Conservation (phyloP, 2,888 invertebrate genomes). For the Litoditis marina region DNA sequence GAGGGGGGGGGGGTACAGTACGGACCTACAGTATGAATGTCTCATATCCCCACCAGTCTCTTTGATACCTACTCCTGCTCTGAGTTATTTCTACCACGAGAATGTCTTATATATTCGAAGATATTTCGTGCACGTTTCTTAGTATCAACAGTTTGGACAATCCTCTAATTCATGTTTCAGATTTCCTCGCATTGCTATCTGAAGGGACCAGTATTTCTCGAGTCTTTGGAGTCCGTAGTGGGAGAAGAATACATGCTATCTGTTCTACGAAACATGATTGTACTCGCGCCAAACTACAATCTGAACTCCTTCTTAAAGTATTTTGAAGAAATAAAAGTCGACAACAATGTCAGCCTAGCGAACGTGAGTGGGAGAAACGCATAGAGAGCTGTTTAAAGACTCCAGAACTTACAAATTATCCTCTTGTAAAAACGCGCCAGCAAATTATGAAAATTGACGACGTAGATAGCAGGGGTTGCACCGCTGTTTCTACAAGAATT, state of each 20-base stretch:
- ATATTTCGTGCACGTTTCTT: not conserved
- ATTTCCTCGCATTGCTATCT: constrained; percentile 53
- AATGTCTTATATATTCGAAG: not conserved
- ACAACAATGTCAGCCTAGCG: constrained; percentile 34
- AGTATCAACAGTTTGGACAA: not conserved
- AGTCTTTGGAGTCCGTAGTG: constrained; percentile 48
- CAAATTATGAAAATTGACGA: no score
- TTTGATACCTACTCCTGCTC: no score
- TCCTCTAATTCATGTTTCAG: no score
- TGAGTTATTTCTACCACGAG: no score
- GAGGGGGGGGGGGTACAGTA: no score
- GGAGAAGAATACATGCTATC: constrained; percentile 47
- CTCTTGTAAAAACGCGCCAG: no score
- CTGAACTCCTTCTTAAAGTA: constrained; percentile 34
- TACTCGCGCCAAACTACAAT: constrained; percentile 28
- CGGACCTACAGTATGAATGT: no score
- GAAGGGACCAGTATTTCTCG: constrained; percentile 54
- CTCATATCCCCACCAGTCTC: no score
- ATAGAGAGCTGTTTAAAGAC: no score
- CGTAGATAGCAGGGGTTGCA: no score
- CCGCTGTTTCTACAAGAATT: no score
- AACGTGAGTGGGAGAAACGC: constrained; percentile 30
- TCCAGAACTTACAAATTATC: no score
- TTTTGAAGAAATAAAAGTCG: constrained; percentile 32
- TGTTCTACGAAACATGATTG: constrained; percentile 35